Base-by-base conservation (phyloP, 2,888 invertebrate genomes). In the Seladonia tumulorum region DNA sequence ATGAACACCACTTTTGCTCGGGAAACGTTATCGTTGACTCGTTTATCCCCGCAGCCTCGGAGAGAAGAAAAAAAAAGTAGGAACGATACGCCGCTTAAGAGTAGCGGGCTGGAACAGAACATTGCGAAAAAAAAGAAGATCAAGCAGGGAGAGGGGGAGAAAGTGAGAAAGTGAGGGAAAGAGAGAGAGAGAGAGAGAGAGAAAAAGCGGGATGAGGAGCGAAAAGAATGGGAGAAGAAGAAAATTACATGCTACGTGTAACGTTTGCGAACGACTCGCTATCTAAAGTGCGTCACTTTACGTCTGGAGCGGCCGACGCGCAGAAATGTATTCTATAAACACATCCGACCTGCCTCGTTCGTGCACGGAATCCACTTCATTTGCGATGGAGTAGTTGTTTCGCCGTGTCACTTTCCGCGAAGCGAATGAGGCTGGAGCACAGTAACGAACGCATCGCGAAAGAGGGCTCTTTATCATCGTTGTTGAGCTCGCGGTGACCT, bases 291-390 rank as follows among this genome's bases (percentile, higher is more conserved):
- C 73, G 25, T 71, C 80, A 81, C 86, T 86, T 78, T 81, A 70
- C 86, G 70, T 71, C 74, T 39, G 45, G 76, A 39, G 60, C 60
- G 72, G 45, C 22, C 75, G 35, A n/a, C 39, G 49, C 42, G 71
- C 72, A 76, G 81, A 76, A 86, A 86, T 86, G 86, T 81, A 86
- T 86, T 81, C 86, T 86, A 86, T 86, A 86, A 86, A 86, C 81
- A 86, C 81, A 86, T 86, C 81, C 86, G 66, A 68, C 63, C 47
- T 39, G 68, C 63, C 66, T 76, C 74, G 66, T 77, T 80, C 76
- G 68, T 75, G 75, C 60, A 76, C 72, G 49, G 75, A 76, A 86
- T 86, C 81, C 78, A 86, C 86, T 86, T 79, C 81, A 86, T 81
- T 79, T 79, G 81, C 86, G 80, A 86, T 66, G 74, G 66, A 77